These are phyloP conservation scores for Moxostoma hubbsi DNA, from an alignment of 2,797 vertebrate species.

Conservation along the genomic window DNA sequence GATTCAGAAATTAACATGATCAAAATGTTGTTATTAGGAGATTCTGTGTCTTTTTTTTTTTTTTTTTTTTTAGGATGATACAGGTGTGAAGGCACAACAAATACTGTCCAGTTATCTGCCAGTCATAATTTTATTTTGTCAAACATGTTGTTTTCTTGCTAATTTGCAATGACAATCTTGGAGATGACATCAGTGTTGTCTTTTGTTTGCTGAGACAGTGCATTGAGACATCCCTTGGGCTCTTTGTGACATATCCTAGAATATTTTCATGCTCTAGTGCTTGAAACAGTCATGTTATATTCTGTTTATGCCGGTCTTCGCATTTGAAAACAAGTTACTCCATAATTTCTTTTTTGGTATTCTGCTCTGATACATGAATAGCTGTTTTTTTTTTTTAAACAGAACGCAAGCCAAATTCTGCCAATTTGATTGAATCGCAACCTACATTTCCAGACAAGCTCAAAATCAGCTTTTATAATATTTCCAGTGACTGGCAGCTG, in stretches of 20 bases:
- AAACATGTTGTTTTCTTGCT: conserved; percentile 53
- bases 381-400: neutral
- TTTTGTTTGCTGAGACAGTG: conserved; percentile 5
- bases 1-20: neutral
- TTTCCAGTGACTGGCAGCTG: conserved; percentile 49
- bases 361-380: conserved; percentile 18
- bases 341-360: conserved; percentile 31
- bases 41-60: conserved; percentile 1
- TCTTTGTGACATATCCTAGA: conserved; percentile 33
- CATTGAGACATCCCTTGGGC: conserved; percentile 28
- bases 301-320: conserved; percentile 21
- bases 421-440: conserved; percentile 2
- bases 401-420: neutral
- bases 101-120: conserved; percentile 28
- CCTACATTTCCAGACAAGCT: neutral
- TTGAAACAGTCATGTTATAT: neutral
- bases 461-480: neutral
- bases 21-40: conserved; percentile 21
- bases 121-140: conserved; percentile 46
- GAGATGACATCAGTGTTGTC: conserved; percentile 30
- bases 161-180: conserved; percentile 12
- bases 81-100: neutral
- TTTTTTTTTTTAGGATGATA: neutral
- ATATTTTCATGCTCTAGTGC: conserved; percentile 35
- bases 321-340: conserved; percentile 36